Evolutionary conservation across 2,888 invertebrate species (phyloP).

Genomic region (Alcis repandata): DNA sequence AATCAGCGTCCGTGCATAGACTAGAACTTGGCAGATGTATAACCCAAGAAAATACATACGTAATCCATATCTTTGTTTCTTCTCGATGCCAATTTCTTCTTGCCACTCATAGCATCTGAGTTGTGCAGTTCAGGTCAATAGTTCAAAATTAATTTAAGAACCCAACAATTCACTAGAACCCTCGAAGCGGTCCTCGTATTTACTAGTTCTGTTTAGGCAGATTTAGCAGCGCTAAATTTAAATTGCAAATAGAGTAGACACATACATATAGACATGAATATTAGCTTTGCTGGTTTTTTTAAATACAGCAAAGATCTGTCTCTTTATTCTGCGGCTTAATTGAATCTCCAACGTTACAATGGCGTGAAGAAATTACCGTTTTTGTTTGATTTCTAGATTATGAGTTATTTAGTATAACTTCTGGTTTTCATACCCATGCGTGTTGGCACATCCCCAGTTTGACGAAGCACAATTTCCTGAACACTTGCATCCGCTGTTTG

Average conservation of each 20-base stretch:
- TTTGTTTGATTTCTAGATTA: conserved; percentile 27
- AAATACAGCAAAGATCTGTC: neutral
- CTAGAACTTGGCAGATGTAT: neutral
- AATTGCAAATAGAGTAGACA: too few species aligned
- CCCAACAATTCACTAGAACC: neutral
- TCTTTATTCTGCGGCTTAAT: conserved; percentile 39
- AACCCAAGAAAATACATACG: neutral
- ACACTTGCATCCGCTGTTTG: neutral
- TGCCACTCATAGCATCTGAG: neutral
- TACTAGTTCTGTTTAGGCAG: neutral
- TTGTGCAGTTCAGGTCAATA: too few species aligned
- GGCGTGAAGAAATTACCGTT: conserved; percentile 38
- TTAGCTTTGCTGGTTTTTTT: too few species aligned
- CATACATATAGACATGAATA: too few species aligned
- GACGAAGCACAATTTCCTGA: neutral
- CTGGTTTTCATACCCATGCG: conserved; percentile 9
- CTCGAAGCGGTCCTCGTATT: neutral
- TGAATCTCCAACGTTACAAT: conserved; percentile 46
- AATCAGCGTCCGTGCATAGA: conserved; percentile 43
- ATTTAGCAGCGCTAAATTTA: too few species aligned
- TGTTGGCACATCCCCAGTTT: conserved; percentile 10
- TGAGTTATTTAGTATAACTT: neutral
- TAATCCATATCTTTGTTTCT: neutral
- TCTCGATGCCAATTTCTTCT: neutral
- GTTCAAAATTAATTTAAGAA: too few species aligned